A percentile compares a stretch with the other conserved stretches of the same genome.
phyloP scores from a whole-genome alignment of 2,113 vertebrate genomes.

The Cervus canadensis region DNA sequence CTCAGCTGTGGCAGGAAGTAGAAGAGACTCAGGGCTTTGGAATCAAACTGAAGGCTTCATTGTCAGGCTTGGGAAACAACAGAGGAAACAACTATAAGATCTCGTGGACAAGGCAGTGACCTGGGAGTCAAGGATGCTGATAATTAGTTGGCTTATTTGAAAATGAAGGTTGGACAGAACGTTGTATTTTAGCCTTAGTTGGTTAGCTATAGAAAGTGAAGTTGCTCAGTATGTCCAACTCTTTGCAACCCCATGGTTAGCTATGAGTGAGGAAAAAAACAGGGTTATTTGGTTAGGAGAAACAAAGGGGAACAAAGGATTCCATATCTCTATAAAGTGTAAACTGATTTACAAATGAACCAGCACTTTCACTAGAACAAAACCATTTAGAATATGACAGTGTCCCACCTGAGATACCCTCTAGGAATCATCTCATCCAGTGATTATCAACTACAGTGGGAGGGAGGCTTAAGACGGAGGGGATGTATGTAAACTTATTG shows the following conservation, averaged over 20 bases:
- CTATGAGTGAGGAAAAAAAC: conserved; percentile 4
- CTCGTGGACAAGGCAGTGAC: conserved; percentile 26
- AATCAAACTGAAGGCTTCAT: conserved; percentile 26
- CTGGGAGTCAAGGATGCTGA: conserved; percentile 43
- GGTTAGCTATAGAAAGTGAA: conserved; percentile 21
- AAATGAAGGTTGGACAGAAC: conserved; percentile 19
- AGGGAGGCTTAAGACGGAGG: background rate
- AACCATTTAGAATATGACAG: background rate
- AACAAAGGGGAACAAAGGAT: background rate
- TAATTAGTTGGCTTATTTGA: conserved; percentile 31
- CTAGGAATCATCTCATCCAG: background rate
- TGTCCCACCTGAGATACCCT: background rate
- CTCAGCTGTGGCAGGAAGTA: conserved; percentile 54
- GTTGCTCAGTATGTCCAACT: background rate
- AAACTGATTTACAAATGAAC: background rate
- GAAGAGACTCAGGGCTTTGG: conserved; percentile 49
- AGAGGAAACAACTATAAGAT: conserved; percentile 30
- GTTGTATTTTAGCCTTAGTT: conserved; percentile 21
- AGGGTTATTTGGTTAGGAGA: background rate
- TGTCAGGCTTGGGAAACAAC: conserved; percentile 7
- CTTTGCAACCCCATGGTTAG: background rate
- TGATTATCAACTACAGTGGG: background rate
- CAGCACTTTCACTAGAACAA: background rate
- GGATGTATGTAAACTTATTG: background rate
- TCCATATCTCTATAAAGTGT: background rate